Evolutionary conservation across 2,797 vertebrate species (phyloP).

Genomic region (Phalanger gymnotis): DNA sequence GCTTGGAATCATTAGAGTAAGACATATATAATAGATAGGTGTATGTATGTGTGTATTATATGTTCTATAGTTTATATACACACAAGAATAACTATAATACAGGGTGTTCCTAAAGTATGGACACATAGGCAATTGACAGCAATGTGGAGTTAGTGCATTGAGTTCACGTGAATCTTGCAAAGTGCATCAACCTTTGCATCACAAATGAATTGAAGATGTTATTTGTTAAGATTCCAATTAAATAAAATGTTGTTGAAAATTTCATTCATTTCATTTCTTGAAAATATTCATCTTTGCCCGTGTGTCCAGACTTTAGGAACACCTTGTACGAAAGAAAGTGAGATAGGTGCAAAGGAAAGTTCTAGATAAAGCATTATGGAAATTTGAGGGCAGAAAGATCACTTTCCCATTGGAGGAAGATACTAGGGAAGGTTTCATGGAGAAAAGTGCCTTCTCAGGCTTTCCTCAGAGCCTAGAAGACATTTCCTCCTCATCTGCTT

Average conservation of each 20-base stretch:
- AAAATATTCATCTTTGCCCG: too few species aligned
- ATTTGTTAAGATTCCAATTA: too few species aligned
- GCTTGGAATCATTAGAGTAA: background rate
- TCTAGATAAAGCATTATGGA: background rate
- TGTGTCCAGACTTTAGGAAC: too few species aligned
- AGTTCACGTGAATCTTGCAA: too few species aligned
- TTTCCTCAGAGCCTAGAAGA: background rate
- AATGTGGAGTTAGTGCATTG: too few species aligned
- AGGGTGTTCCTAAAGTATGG: too few species aligned
- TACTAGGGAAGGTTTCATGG: background rate
- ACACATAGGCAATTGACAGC: too few species aligned
- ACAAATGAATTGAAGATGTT: too few species aligned
- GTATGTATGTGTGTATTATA: background rate
- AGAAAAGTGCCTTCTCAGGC: background rate
- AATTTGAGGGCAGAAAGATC: background rate
- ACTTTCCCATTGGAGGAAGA: background rate
- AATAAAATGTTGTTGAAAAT: too few species aligned
- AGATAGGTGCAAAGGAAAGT: background rate
- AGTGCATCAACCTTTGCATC: too few species aligned
- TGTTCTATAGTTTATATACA: background rate
- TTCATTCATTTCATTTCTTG: too few species aligned
- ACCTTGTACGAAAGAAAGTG: background rate
- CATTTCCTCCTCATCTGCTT: background rate
- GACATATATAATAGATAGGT: background rate
- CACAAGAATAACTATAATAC: background rate